Base-by-base conservation (phyloP, 1,140 invertebrate genomes). In the Scaptomyza graminum region DNA sequence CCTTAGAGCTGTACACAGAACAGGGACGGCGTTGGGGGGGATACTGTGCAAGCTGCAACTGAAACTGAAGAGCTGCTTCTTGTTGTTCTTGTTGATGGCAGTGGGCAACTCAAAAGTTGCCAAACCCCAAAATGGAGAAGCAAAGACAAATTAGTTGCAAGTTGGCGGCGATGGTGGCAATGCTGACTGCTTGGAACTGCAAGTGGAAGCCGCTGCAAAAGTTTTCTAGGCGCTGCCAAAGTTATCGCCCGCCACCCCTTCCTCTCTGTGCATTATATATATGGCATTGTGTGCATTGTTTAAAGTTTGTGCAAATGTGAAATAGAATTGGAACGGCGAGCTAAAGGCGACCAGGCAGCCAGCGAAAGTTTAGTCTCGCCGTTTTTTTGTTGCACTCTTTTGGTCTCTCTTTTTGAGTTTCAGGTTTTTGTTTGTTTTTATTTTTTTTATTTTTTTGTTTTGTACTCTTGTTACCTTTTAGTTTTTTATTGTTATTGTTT, bases 111-210 rank as follows among this genome's bases (percentile, higher is more conserved):
- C 37, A 49, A 65, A 71, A 64, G 68, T 65, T 71, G 69, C 57
- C 64, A 44, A 64, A 43, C 61, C 70, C 43, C 37, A 52, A 62
- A 74, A 63, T 54, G 52, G 52, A 63, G 37, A 62, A 59, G 71
- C 66, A 63, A 84, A 76, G 80, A 85, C 80, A 84, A 84, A 85
- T 84, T 84, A 84, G 76, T 84, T 85, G 80, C 80, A 83, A 84
- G 62, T 83, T 84, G 79, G 47, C 43, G 34, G 15, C 47, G 5
- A 16, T 31, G 13, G 3, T 22, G 15, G 15, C 15, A 11, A 0
- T 3, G 34, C 34, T 37, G 41, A 18, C 49, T 15, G 68, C 49
- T 68, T 64, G 55, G 67, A 63, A 66, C 74, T 80, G 74, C 43
- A 51, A 63, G 54, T 67, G 39, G 54, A 25, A 51, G 54, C 47